A percentile compares a stretch with the other conserved stretches of the same genome.
phyloP scores from a whole-genome alignment of 92 coral and sea anemone genomes.

The Paramuricea clavata region DNA sequence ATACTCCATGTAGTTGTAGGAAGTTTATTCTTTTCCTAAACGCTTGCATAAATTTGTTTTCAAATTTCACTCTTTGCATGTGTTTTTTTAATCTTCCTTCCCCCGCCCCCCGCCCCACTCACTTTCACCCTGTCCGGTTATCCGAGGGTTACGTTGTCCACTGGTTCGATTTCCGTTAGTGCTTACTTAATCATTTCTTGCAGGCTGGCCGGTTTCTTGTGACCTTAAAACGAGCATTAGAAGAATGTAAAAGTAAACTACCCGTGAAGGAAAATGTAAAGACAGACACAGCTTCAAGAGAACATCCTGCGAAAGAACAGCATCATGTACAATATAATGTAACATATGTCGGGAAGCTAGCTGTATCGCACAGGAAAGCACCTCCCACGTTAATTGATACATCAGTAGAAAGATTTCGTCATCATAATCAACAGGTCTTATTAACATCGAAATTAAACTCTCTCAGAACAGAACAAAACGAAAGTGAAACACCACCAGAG shows the following conservation, averaged over 20 bases:
- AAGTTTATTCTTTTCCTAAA: no score
- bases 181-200: slow-evolving; percentile 2
- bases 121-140: no score
- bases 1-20: no score
- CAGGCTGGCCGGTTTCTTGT: slow-evolving; percentile 44
- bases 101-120: no score
- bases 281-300: background rate
- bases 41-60: no score
- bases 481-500: background rate
- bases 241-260: slow-evolving; percentile 32
- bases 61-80: no score
- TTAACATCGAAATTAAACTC: slow-evolving; percentile 37
- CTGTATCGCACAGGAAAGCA: slow-evolving; percentile 92
- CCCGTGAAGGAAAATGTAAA: slow-evolving; percentile 25
- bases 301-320: background rate
- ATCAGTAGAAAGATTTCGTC: slow-evolving; percentile 80
- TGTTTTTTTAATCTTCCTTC: no score
- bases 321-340: slow-evolving; percentile 71
- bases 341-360: slow-evolving; percentile 86
- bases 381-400: slow-evolving; percentile 92
- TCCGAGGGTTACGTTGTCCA: no score
- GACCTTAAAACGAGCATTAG: slow-evolving; percentile 41
- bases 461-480: slow-evolving; percentile 32
- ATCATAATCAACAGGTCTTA: slow-evolving; percentile 64
- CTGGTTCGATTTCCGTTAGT: background rate